Conservation (phyloP, 2,888 invertebrate genomes). For the Lymantria dispar region DNA sequence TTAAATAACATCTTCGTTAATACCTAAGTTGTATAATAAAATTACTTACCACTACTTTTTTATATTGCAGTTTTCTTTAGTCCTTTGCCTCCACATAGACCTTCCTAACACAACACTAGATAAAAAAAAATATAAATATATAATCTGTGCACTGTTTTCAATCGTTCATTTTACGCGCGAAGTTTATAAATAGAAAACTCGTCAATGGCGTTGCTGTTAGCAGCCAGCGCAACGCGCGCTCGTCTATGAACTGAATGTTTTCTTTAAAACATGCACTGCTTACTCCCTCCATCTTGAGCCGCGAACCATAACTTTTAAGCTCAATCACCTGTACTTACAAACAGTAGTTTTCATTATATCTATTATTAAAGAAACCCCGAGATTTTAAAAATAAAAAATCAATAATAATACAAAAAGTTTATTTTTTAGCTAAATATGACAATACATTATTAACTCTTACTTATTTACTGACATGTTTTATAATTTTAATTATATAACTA, state of each 20-base stretch:
- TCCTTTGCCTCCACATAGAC: slow-evolving; percentile 45
- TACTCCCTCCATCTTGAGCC: slow-evolving; percentile 29
- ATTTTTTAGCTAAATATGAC: slow-evolving; percentile 25
- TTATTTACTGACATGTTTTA: slow-evolving; percentile 4
- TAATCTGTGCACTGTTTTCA: slow-evolving; percentile 39
- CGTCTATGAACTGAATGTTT: slow-evolving; percentile 64
- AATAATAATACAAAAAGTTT: slow-evolving; percentile 30
- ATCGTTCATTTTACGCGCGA: slow-evolving; percentile 51
- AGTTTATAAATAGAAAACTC: slow-evolving; percentile 24
- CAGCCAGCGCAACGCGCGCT: slow-evolving; percentile 48
- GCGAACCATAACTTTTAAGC: slow-evolving; percentile 23
- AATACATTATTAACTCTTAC: slow-evolving; percentile 4
- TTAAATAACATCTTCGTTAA: not conserved
- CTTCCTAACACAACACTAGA: slow-evolving; percentile 35
- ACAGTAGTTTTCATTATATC: not conserved
- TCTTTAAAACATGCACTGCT: slow-evolving; percentile 40
- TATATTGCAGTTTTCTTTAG: slow-evolving; percentile 42
- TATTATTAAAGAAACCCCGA: not conserved
- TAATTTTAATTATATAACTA: not conserved
- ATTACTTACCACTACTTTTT: slow-evolving; percentile 59
- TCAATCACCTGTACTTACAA: slow-evolving; percentile 15
- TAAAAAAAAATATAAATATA: slow-evolving; percentile 16
- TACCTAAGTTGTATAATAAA: slow-evolving; percentile 25
- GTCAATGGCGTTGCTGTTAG: slow-evolving; percentile 29
- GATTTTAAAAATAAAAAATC: not conserved